Base-by-base conservation (phyloP, 2,888 invertebrate species). In the Ormyrus thymus region DNA sequence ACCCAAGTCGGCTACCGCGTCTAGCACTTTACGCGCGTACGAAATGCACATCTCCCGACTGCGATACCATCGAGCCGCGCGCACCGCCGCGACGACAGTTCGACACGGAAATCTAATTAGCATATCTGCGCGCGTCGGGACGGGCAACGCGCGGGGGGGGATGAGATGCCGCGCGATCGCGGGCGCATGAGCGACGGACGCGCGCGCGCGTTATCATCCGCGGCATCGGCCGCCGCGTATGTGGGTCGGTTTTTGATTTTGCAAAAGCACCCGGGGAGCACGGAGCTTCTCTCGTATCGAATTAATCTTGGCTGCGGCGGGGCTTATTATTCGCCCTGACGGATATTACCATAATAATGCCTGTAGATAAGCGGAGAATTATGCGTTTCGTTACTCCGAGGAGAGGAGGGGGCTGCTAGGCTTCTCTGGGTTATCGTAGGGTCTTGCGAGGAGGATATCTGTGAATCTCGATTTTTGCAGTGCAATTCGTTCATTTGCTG, bases 51-150 rank as follows among this genome's bases (percentile, higher is more conserved):
- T 29, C 29, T 29, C 29, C 29, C 4, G 29, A 29, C 29, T 29
- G 3, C 10, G 59, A 15, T 15, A 72, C 15, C 46, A 62, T 15
- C 62, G 62, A 62, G 55, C 13, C 8, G 11, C 48, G 15, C 48
- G 48, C 48, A 29, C 43, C 50, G 10, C 59, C 43, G 50, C 72
- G 62, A 72, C 13, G 73, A 74, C 56, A 58, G 64, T 58, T 55
- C 56, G 59, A 75, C 75, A 53, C 66, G 66, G 58, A 75, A 75
- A 75, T 68, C 59, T 53, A 75, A 75, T 75, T 75, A 61, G 75
- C 66, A 75, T 74, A 65, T 68, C 56, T n/a, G 56, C 51, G 48
- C 51, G 48, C 1, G 10, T 2, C 29, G 29, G 29, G 48, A 73
- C 56, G 45, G 55, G 68, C 45, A 68, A 51, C 66, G 1, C 15